Conservation (phyloP, 2,888 invertebrate species). For the Limulus polyphemus region DNA sequence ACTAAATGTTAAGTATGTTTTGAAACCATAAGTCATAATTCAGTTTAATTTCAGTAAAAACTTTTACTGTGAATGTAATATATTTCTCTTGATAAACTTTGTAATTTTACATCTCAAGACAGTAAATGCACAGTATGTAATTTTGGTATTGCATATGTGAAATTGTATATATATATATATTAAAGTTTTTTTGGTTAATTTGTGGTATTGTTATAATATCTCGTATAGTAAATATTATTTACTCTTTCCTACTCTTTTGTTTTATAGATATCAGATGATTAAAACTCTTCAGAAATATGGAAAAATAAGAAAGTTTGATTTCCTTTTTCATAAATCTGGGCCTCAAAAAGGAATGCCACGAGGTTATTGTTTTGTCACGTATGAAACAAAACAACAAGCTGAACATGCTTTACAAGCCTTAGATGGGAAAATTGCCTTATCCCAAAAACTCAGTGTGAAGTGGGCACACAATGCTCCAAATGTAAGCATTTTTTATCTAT, state of each 20-base stretch:
- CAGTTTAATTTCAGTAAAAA: too few relatives aligned
- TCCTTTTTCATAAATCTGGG: constrained; percentile 83
- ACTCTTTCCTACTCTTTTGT: constrained; percentile 6
- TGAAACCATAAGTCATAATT: too few relatives aligned
- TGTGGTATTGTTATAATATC: too few relatives aligned
- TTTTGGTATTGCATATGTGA: too few relatives aligned
- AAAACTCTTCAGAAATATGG: constrained; percentile 93
- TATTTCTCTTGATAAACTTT: too few relatives aligned
- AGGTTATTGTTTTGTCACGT: constrained; percentile 89
- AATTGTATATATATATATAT: too few relatives aligned
- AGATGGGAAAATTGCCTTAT: constrained; percentile 60
- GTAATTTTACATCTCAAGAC: too few relatives aligned
- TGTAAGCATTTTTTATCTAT: constrained; percentile 7
- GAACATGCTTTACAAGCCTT: constrained; percentile 55
- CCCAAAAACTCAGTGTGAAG: constrained; percentile 58
- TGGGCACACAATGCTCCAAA: constrained; percentile 27
- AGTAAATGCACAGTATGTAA: too few relatives aligned
- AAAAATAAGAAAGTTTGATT: constrained; percentile 85
- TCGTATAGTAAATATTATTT: too few relatives aligned
- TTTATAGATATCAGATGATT: constrained; percentile 57
- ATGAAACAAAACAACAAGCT: constrained; percentile 52
- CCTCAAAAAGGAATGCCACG: constrained; percentile 75
- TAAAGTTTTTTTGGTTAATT: too few relatives aligned
- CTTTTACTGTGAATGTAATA: too few relatives aligned
- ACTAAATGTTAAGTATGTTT: too few relatives aligned